A percentile compares a stretch with the other conserved stretches of the same genome.
Conservation (phyloP, 2,797 vertebrate species). For the Lacerta viridis region DNA sequence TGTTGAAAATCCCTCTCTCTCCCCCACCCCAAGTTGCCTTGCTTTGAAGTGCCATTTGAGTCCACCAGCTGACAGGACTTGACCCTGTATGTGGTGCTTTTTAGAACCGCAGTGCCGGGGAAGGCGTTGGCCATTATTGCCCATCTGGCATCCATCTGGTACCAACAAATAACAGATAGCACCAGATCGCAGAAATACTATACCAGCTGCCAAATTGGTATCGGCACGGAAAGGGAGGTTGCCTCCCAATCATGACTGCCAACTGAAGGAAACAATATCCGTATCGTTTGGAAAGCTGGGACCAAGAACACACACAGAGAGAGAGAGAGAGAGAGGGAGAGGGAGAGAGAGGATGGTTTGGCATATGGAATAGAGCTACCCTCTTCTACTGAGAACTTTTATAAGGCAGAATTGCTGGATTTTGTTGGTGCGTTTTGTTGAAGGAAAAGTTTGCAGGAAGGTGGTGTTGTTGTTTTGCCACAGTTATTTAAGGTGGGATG, state of each 20-base stretch:
- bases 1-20: conserved; percentile 69
- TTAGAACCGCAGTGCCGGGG: conserved; percentile 68
- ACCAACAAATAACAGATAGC: conserved; percentile 79
- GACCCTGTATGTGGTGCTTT: conserved; percentile 77
- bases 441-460: conserved; percentile 50
- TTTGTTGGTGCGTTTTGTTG: conserved; percentile 49
- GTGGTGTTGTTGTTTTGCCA: conserved; percentile 30
- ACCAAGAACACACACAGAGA: conserved; percentile 47
- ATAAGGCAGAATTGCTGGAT: conserved; percentile 42
- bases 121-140: conserved; percentile 78
- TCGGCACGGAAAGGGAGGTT: conserved; percentile 74
- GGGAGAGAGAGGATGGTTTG: conserved; percentile 46
- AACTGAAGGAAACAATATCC: conserved; percentile 73
- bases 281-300: conserved; percentile 68
- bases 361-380: conserved; percentile 67
- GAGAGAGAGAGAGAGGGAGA: too few relatives aligned
- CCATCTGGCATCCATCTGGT: conserved; percentile 87
- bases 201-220: conserved; percentile 80
- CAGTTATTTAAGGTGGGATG: conserved; percentile 38
- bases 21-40: conserved; percentile 52
- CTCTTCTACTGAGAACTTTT: conserved; percentile 68
- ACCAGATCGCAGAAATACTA: conserved; percentile 79
- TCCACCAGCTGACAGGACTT: conserved; percentile 75
- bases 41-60: conserved; percentile 81
- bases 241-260: conserved; percentile 69